phyloP scores from a whole-genome alignment of 2,113 vertebrate species.

The Otocyon megalotis region DNA sequence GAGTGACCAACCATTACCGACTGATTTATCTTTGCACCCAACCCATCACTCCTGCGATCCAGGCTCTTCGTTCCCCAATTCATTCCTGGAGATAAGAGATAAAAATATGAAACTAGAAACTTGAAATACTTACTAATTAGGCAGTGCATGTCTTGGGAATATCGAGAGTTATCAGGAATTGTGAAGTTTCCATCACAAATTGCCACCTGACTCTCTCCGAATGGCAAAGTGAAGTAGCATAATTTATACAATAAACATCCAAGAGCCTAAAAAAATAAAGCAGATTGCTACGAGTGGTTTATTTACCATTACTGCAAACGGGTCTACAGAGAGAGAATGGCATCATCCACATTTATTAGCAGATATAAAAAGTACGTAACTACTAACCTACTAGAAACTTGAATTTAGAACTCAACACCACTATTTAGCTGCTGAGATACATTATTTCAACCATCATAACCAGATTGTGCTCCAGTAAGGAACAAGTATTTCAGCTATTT shows the following conservation, averaged over 20 bases:
- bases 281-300: constrained; percentile 42
- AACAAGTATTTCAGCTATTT: constrained; percentile 48
- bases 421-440: background rate
- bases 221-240: constrained; percentile 98
- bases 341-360: background rate
- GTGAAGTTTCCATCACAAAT: constrained; percentile 99
- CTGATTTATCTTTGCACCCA: background rate
- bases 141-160: constrained; percentile 98
- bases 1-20: background rate
- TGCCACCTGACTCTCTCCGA: constrained; percentile 99
- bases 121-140: constrained; percentile 94
- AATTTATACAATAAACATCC: constrained; percentile 98
- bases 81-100: constrained; percentile 20
- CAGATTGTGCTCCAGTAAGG: constrained; percentile 33
- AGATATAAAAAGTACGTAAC: background rate
- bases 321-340: background rate
- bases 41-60: background rate
- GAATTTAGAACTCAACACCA: constrained; percentile 34
- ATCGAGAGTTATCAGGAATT: constrained; percentile 97
- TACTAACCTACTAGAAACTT: background rate
- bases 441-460: constrained; percentile 35
- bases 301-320: background rate
- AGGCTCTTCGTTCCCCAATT: constrained; percentile 15
- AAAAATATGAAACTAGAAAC: constrained; percentile 45
- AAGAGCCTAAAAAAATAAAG: constrained; percentile 89